phyloP scores from a whole-genome alignment of 2,888 invertebrate species.

The Rhorus exstirpatorius region DNA sequence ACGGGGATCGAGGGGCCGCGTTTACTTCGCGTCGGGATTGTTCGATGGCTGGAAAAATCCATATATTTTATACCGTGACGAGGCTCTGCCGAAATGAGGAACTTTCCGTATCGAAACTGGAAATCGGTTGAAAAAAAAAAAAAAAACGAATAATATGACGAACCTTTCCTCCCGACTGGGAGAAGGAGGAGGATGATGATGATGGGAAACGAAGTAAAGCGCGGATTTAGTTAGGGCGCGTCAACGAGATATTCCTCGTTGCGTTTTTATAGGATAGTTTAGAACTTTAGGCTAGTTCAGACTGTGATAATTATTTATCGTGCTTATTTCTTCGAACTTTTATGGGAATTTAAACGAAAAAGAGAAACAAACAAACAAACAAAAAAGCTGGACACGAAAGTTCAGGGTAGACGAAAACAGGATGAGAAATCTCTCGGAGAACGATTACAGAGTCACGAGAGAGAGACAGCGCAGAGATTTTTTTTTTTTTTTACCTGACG shows the following conservation, averaged over 20 bases:
- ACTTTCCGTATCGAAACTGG: conserved; percentile 37
- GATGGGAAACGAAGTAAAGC: conserved; percentile 13
- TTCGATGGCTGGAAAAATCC: background rate
- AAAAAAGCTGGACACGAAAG: background rate
- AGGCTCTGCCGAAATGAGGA: conserved; percentile 35
- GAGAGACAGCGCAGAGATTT: background rate
- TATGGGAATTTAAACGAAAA: conserved; percentile 42
- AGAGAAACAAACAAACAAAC: conserved; percentile 39
- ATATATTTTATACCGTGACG: conserved; percentile 37
- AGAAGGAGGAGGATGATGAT: background rate
- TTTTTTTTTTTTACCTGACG: background rate
- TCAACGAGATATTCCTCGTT: conserved; percentile 36
- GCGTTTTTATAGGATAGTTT: conserved; percentile 69
- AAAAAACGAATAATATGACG: background rate
- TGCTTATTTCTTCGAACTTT: conserved; percentile 75
- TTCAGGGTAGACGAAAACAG: conserved; percentile 34
- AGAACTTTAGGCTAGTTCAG: conserved; percentile 82
- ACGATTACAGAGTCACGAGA: conserved; percentile 8
- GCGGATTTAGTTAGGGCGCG: conserved; percentile 53
- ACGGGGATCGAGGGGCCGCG: too few relatives aligned
- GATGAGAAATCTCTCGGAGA: conserved; percentile 47
- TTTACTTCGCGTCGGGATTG: background rate
- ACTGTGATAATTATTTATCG: conserved; percentile 85
- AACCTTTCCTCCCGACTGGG: background rate
- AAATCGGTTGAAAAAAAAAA: conserved; percentile 33